Evolutionary conservation across 2,797 vertebrate genomes (phyloP).

Genomic region (Malurus leucopterus): DNA sequence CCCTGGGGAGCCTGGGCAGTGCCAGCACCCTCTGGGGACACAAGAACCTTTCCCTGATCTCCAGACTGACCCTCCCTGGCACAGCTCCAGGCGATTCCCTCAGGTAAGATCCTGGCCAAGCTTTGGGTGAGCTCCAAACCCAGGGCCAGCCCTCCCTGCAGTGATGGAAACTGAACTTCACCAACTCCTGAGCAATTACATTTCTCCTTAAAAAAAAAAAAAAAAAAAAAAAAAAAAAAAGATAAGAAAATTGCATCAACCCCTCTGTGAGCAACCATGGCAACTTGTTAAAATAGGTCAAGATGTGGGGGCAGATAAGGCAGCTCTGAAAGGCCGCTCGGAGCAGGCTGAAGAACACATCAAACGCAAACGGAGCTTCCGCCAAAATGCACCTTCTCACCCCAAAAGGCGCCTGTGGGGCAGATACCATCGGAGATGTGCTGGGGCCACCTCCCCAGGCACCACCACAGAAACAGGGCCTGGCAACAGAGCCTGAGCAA

Average conservation of each 20-base stretch:
- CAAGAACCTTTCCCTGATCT: rapidly evolving
- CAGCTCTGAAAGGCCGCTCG: slow-evolving; percentile 47
- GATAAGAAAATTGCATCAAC: slow-evolving; percentile 72
- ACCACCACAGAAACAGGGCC: not conserved
- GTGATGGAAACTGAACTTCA: slow-evolving; percentile 51
- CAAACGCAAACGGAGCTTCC: slow-evolving; percentile 67
- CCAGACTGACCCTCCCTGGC: rapidly evolving
- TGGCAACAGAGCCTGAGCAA: not conserved
- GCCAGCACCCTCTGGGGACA: not conserved
- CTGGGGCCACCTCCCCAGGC: slow-evolving; percentile 23
- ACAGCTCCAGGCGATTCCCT: rapidly evolving
- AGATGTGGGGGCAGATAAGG: slow-evolving; percentile 77
- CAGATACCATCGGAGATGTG: slow-evolving; percentile 62
- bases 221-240: slow-evolving; percentile 64
- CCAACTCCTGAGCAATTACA: slow-evolving; percentile 50
- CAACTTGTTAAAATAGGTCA: slow-evolving; percentile 79
- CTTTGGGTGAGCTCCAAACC: not conserved
- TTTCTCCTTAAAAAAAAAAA: slow-evolving; percentile 42
- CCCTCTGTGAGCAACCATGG: slow-evolving; percentile 67
- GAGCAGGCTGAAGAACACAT: slow-evolving; percentile 66
- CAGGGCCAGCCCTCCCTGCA: not conserved
- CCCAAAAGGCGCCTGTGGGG: slow-evolving; percentile 17
- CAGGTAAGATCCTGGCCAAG: not conserved
- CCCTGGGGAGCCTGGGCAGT: not conserved
- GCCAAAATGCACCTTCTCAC: slow-evolving; percentile 67